Base-by-base conservation (phyloP, 2,113 vertebrate species). In the Trochalopteron elliotii region DNA sequence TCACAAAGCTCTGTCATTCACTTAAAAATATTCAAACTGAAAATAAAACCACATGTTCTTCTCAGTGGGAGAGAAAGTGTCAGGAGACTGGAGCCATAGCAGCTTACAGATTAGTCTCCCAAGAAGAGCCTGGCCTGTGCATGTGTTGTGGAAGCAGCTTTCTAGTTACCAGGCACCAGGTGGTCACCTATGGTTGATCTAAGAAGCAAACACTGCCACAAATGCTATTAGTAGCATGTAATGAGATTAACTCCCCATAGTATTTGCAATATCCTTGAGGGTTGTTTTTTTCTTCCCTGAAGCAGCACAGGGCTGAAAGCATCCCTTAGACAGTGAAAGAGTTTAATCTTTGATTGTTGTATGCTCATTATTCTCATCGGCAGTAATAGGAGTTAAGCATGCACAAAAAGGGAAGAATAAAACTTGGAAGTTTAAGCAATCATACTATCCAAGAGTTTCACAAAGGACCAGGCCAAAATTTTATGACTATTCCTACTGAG, bases 241-340 rank as follows among this genome's bases (percentile, higher is more conserved):
- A 96, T 95, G 83, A 95, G 96, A 95, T 97, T 95, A 96, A 78
- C n/a, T 95, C 89, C 69, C 60, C 37, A 37, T 13, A 85, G 91
- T 64, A 85, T 71, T 94, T 89, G 57, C 52, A 89, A 53, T 89
- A 93, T 96, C 84, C 63, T 88, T 76, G 78, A 83, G 44, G 33
- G 30, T 5, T 56, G 9, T 27, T 52, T 52, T 45, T 28, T 21
- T 35, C 53, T 84, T 96, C 60, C 37, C 40, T 67, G 31, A 90
- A 86, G 89, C 60, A 72, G 55, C 59, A 47, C 47, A 88, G 59
- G 23, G 47, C 68, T 83, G 60, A 74, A 93, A 81, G n/a, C 52
- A 63, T 40, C 59, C 78, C 69, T 94, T 90, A 87, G 93, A 96
- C 74, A 94, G 87, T 65, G 18, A n/a, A 60, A 60, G 74, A 85